Conservation (phyloP, 1,140 invertebrate species). For the Neodiprion fabricii region DNA sequence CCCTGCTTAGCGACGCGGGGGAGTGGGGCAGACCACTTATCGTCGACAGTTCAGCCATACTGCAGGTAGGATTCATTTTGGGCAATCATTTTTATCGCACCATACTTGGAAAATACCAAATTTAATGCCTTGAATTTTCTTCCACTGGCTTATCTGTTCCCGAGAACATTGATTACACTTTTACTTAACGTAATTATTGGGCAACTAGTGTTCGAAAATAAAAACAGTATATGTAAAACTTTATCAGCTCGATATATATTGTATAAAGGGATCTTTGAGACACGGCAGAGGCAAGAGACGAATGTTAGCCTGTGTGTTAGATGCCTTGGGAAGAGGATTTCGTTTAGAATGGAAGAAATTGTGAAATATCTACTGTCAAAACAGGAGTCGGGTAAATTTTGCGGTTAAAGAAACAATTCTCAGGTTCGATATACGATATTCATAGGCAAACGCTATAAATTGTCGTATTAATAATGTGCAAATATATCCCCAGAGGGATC, state of each 20-base stretch:
- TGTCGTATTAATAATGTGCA: no score
- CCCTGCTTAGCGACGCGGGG: slow-evolving; percentile 70
- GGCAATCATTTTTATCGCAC: background rate
- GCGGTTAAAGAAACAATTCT: slow-evolving; percentile 9
- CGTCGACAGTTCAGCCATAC: slow-evolving; percentile 77
- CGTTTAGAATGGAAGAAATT: slow-evolving; percentile 4
- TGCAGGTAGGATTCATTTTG: slow-evolving; percentile 63
- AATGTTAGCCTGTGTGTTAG: slow-evolving; percentile 9
- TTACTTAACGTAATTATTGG: no score
- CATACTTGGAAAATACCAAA: background rate
- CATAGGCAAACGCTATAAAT: no score
- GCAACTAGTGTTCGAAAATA: no score
- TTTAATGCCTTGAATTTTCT: background rate
- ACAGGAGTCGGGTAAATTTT: background rate
- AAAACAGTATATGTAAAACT: no score
- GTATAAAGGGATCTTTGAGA: slow-evolving; percentile 11
- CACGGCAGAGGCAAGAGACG: slow-evolving; percentile 11
- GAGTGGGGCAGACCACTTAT: slow-evolving; percentile 82
- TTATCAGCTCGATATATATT: no score
- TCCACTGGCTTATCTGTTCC: no score
- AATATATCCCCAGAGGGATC: background rate
- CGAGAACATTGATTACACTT: no score
- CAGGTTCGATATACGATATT: no score
- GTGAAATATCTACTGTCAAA: background rate
- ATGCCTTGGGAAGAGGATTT: background rate